Evolutionary conservation across 1,140 invertebrate species (phyloP), one percentile per base, ranked within the genome.

Genomic region (Mycetomoellerius zeteki): DNA sequence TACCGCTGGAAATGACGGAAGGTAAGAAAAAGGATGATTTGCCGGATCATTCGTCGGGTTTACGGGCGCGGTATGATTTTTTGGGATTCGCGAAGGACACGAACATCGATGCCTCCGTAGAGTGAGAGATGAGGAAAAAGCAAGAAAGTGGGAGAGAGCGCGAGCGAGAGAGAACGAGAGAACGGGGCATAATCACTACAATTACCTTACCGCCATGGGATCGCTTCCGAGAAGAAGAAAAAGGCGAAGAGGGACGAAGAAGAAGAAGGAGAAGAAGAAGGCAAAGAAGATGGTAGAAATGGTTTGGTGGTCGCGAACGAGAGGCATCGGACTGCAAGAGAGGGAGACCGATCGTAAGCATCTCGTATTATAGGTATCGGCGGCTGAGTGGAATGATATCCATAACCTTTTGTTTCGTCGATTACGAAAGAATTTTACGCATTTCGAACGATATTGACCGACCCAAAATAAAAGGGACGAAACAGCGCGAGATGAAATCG

Each of bases 191-290:
- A 93, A 94, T 93, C 92, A 92, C 92, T 93, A 93, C 93, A 94
- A 94, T 94, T 94, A 93, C 92, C 92, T 92, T 90, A 92, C 91
- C 90, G 92, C 90, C 92, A 91, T 92, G 87, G 89, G 87, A 93
- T 91, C 88, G 92, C 90, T 94, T 94, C 93, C 90, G 90, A 93
- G 93, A 94, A 94, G 86, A 88, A 92, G 84, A 87, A 87, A 91
- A 89, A 87, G 88, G 81, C 58, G 84, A 87, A 84, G 71, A 88
- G 50, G 52, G 78, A 58, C 16, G 73, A 47, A 80, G 64, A 47
- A 43, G 60, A 43, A 52, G 62, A 50, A 81, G 71, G 37, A 43
- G 30, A 62, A 60, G 65, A 71, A 62, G 86, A 54, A 30, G 58
- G 58, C 12, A 67, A 56, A 52, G 67, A 89, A 72, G 73, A 89